phyloP scores from a whole-genome alignment of 1,140 invertebrate genomes.

The Polyergus mexicanus region DNA sequence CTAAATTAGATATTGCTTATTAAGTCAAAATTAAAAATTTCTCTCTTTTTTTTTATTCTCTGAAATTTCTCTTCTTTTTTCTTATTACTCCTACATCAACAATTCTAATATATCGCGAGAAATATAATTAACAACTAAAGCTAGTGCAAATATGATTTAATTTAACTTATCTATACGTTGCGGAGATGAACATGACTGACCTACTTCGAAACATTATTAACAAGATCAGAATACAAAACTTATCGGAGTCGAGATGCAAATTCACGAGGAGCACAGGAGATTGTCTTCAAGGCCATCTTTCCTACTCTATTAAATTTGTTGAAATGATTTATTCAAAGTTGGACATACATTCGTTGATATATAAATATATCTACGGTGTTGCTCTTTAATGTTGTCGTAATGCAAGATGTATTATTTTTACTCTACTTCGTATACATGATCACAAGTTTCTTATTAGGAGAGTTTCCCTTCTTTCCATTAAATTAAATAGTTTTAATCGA shows the following conservation, averaged over 20 bases:
- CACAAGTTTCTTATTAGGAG: neutral
- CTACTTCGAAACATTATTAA: conserved; percentile 57
- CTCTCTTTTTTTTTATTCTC: no score
- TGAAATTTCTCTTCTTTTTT: neutral
- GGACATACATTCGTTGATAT: neutral
- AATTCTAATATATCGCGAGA: conserved; percentile 1
- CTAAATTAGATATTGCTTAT: neutral
- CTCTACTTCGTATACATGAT: neutral
- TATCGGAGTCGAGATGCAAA: conserved; percentile 56
- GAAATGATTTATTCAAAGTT: conserved; percentile 22
- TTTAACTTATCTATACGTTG: conserved; percentile 54
- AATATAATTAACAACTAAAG: conserved; percentile 31
- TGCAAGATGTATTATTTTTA: neutral
- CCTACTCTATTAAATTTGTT: conserved; percentile 46
- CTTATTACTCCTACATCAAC: neutral
- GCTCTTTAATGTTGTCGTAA: neutral
- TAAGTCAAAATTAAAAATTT: neutral
- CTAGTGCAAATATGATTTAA: conserved; percentile 28
- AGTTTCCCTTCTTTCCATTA: neutral
- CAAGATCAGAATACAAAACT: conserved; percentile 66
- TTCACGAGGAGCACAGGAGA: conserved; percentile 43
- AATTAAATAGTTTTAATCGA: neutral
- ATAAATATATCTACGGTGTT: neutral
- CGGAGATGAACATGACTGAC: conserved; percentile 51
- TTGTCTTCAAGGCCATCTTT: conserved; percentile 61